Evolutionary conservation across 2,113 vertebrate genomes (phyloP), one percentile per base, ranked within the genome.

Genomic region (Notarius lentiginosus): DNA sequence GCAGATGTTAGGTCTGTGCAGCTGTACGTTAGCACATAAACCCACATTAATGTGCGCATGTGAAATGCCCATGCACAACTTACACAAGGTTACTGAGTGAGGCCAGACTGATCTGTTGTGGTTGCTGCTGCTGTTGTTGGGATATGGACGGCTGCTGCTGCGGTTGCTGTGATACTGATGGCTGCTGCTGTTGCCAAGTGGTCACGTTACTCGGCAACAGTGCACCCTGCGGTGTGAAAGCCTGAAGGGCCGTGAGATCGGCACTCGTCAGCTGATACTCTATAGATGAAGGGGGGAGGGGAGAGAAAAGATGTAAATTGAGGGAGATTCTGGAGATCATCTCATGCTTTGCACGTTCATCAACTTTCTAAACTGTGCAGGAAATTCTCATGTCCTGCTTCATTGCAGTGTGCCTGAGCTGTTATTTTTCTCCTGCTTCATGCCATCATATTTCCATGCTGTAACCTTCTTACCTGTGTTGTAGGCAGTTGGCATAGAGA

Each of bases 211-310:
- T 96, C 80, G 97, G 96, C 86, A 98, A 96, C 93, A 99, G 93
- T 60, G 96, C 94, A 20, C 95, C 95, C 7, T 97, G 96, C 0
- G 97, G 98, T 85, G 96, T 96, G 95, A 99, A 99, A 0, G 97
- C 95, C 3, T 97, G 96, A 90, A 99, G 95, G 3, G 96, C 97
- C 10, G 97, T 97, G 77, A 99, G 94, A 91, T 98, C 98, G 18
- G 97, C 97, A 1, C 97, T 98, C 10, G 96, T 97, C 96, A 98
- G 93, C 95, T 98, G 97, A 94, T 98, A 99, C 92, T 99, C 97
- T 99, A 96, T 11, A 92, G 91, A 82, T 84, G 80, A 6, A 73
- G 56, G 81, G 79, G 9, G 60, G 34, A 63, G 34, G 80, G 11
- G 85, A 15, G 20, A 22, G 76, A 15, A 84, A 79, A 75, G 88